Conservation (phyloP, 2,113 vertebrate species). For the Chloebia gouldiae region DNA sequence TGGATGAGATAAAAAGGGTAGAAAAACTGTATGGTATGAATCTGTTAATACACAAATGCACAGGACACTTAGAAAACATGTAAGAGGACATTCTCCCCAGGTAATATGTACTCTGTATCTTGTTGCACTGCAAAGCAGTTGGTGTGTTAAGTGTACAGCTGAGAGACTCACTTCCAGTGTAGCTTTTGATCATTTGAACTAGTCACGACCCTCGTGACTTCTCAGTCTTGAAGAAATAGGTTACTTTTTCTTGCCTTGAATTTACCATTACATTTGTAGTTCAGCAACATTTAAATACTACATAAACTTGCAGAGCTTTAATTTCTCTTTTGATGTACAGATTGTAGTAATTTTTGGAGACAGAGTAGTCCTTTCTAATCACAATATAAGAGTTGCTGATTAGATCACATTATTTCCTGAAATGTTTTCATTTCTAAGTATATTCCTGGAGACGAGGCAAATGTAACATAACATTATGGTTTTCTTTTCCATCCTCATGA, state of each 20-base stretch:
- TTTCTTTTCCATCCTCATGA: conserved; percentile 19
- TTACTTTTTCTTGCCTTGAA: not conserved
- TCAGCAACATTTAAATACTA: not conserved
- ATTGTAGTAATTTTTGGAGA: not conserved
- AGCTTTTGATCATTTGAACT: not conserved
- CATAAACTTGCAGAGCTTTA: not conserved
- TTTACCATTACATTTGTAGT: not conserved
- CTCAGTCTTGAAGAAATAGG: not conserved
- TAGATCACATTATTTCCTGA: not conserved
- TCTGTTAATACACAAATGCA: not conserved
- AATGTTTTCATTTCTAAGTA: not conserved
- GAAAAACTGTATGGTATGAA: not conserved
- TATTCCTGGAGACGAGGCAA: not conserved
- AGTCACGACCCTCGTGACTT: not conserved
- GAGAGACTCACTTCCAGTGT: not conserved
- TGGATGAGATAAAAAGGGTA: not conserved
- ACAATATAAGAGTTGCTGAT: not conserved
- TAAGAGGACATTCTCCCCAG: not conserved
- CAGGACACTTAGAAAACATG: not conserved
- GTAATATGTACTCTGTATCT: not conserved
- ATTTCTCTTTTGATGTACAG: not conserved
- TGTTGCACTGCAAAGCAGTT: not conserved
- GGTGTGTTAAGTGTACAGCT: not conserved
- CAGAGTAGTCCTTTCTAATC: not conserved
- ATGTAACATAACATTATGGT: not conserved